Percentiles rank a stretch among this genome's conserved stretches.
Evolutionary conservation across 2,888 invertebrate species (phyloP).

Genomic region (Melikaiella ostensackeni): DNA sequence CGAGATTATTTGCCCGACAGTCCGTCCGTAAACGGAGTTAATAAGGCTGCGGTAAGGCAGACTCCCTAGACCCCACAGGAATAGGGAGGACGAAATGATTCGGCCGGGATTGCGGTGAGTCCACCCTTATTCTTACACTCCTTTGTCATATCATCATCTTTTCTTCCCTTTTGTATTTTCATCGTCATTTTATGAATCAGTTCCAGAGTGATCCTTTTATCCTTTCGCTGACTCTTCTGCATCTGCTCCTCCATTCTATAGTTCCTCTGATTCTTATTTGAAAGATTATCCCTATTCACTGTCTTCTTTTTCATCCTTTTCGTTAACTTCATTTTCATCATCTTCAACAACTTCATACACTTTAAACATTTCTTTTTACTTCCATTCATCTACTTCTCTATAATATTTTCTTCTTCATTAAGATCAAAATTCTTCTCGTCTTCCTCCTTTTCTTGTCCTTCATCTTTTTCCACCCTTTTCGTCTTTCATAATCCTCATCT

Average conservation of each 20-base stretch:
- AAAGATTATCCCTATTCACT: no score
- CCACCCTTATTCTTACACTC: conserved; percentile 38
- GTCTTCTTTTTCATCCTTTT: background rate
- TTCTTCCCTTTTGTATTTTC: background rate
- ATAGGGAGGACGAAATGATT: conserved; percentile 71
- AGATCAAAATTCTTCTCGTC: no score
- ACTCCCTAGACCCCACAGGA: conserved; percentile 54
- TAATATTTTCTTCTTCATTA: background rate
- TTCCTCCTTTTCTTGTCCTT: background rate
- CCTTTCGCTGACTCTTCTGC: no score
- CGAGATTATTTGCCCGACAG: conserved; percentile 68
- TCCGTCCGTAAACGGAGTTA: conserved; percentile 55
- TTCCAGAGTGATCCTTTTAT: no score
- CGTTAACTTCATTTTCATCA: background rate
- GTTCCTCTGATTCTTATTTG: no score
- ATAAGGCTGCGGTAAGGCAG: conserved; percentile 54
- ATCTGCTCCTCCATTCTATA: no score
- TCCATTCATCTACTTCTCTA: background rate
- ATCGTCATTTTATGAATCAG: background rate
- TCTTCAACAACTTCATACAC: background rate
- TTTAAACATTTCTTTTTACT: background rate
- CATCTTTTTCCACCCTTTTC: background rate
- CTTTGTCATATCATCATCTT: background rate
- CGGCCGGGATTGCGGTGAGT: conserved; percentile 75
- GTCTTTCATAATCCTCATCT: background rate